Evolutionary conservation across 2,113 vertebrate species (phyloP), one percentile per base, ranked within the genome.

Genomic region (Psephotus haematonotus): DNA sequence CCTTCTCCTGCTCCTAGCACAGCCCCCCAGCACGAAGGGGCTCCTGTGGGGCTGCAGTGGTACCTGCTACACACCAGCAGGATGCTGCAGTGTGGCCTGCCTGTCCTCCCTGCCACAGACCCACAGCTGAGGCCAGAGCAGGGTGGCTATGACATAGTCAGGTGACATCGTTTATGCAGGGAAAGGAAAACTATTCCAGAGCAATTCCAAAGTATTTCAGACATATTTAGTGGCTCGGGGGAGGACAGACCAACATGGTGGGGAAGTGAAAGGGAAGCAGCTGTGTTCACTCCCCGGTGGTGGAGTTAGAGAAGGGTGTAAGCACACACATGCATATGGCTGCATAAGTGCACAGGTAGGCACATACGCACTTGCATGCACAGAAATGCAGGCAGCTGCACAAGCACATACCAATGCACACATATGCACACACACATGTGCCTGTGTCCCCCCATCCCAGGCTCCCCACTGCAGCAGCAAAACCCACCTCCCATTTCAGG

Each of bases 271-370:
- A 20, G 39, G 28, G 28, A 90, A 74, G 33, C 11, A 53, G n/a
- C 29, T 2, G 0, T 14, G 19, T 49, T 87, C 55, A 67, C 62
- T 27, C 7, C 17, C 37, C 16, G 1, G 4, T 0, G 0, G 37
- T 2, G 2, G 8, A 49, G 50, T 2, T 6, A 27, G 41, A 52
- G 46, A 50, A 29, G 35, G 79, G 28, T 10, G 8, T 0, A 1
- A 71, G 41, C 46, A 29, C 39, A 17, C 15, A 22, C 2, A 3
- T 3, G 3, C 10, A 14, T 23, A 20, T 6, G 9, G 17, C 13
- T 43, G 50, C 82, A 23, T 27, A 17, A 52, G 22, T 3, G 9
- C 29, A 17, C 57, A 41, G 7, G 0, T 1, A 19, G 27, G 24
- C 53, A 15, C 23, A 22, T 18, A 28, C 7, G 13, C 12, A 7